Evolutionary conservation across 2,113 vertebrate genomes (phyloP).

Genomic region (Bucco capensis): DNA sequence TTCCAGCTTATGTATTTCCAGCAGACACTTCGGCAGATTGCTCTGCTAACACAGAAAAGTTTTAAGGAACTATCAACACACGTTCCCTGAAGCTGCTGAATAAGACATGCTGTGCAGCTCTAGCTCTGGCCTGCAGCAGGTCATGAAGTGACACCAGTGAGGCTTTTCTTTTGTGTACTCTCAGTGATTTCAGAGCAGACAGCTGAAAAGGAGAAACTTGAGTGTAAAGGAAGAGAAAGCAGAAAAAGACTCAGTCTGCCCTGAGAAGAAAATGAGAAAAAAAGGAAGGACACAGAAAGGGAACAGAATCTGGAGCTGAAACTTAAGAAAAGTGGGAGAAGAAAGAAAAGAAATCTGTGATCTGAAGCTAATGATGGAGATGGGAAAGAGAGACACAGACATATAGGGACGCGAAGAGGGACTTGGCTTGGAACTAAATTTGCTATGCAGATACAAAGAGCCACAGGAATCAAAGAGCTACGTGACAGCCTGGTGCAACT

Average conservation of each 20-base stretch:
- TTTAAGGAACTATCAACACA: neutral
- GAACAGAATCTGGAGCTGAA: neutral
- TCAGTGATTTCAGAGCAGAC: neutral
- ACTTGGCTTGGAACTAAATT: neutral
- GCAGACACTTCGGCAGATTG: neutral
- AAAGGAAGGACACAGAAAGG: neutral
- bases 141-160: neutral
- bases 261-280: neutral
- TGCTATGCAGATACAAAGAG: neutral
- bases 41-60: neutral
- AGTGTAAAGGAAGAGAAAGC: neutral
- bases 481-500: neutral
- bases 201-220: neutral
- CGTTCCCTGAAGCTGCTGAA: neutral
- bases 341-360: neutral
- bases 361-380: neutral
- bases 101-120: neutral
- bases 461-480: neutral
- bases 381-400: accelerated
- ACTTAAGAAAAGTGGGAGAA: neutral
- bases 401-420: neutral
- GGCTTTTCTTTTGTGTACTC: neutral
- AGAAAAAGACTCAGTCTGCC: neutral
- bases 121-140: neutral
- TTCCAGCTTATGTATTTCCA: neutral